These are phyloP conservation scores for Onychorhynchus coronatus DNA, from an alignment of 2,113 vertebrate genomes.

Conservation along the genomic window DNA sequence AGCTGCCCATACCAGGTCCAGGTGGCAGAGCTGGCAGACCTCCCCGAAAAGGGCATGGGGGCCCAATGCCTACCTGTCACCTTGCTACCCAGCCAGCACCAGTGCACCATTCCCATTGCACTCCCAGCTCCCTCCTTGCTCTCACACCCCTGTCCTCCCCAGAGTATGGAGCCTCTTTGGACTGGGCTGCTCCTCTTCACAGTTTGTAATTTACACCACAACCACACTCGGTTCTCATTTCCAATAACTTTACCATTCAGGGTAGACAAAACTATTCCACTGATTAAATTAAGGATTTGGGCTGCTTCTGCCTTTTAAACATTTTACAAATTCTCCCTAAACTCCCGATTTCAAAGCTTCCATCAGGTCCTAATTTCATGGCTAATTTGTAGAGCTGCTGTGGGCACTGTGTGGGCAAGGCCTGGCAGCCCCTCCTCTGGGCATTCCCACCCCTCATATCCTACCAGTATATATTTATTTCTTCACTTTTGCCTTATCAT, in stretches of 20 bases:
- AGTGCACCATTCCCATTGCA: rapidly evolving
- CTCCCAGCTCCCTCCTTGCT: neutral
- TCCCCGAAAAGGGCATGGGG: neutral
- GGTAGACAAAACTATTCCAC: neutral
- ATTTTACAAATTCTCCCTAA: neutral
- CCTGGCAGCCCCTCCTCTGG: neutral
- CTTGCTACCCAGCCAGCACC: rapidly evolving
- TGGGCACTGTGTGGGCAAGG: rapidly evolving
- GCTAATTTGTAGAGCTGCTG: neutral
- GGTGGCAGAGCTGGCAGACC: neutral
- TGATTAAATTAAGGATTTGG: slow-evolving; percentile 29
- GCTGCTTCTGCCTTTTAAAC: slow-evolving; percentile 5
- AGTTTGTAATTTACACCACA: neutral
- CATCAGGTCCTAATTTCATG: neutral
- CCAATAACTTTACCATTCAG: slow-evolving; percentile 24
- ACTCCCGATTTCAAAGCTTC: neutral
- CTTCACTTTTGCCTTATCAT: neutral
- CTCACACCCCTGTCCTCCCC: neutral
- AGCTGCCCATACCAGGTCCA: neutral
- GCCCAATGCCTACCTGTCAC: neutral
- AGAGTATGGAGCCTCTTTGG: neutral
- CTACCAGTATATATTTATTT: neutral
- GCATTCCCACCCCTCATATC: neutral
- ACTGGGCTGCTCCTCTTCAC: neutral
- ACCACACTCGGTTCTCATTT: neutral